A percentile compares a stretch with the other conserved stretches of the same genome.
These are phyloP conservation scores for Zaprionus vittiger DNA, from an alignment of 1,140 invertebrate genomes.

Conservation along the genomic window DNA sequence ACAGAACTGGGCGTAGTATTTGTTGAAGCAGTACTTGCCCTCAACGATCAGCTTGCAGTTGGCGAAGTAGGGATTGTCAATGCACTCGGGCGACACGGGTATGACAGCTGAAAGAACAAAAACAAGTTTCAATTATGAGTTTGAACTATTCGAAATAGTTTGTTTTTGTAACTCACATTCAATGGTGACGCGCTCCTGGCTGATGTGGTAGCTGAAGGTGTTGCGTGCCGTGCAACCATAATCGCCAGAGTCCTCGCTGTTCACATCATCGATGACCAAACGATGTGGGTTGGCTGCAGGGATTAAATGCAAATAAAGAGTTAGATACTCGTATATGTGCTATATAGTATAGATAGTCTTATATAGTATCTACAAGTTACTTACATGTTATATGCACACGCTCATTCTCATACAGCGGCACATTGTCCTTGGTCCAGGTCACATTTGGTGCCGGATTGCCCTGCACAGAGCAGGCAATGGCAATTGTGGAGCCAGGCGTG, in stretches of 20 bases:
- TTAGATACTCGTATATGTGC: background rate
- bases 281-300: constrained; percentile 86
- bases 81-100: constrained; percentile 91
- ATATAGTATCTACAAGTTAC: background rate
- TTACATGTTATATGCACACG: constrained; percentile 75
- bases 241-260: constrained; percentile 88
- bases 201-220: constrained; percentile 87
- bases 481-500: constrained; percentile 88
- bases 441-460: constrained; percentile 91
- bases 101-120: constrained; percentile 86
- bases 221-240: constrained; percentile 93
- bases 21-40: constrained; percentile 92
- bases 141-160: too few species aligned
- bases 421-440: constrained; percentile 91
- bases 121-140: background rate
- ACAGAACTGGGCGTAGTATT: constrained; percentile 96
- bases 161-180: constrained; percentile 86
- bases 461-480: constrained; percentile 90
- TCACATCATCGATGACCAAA: constrained; percentile 88
- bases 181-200: constrained; percentile 88
- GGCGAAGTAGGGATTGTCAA: constrained; percentile 94
- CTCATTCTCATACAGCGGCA: constrained; percentile 67
- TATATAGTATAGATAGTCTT: background rate
- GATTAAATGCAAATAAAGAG: background rate
- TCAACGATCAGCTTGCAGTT: constrained; percentile 94